Conservation (phyloP, 2,888 invertebrate genomes). For the Plagodis pulveraria region DNA sequence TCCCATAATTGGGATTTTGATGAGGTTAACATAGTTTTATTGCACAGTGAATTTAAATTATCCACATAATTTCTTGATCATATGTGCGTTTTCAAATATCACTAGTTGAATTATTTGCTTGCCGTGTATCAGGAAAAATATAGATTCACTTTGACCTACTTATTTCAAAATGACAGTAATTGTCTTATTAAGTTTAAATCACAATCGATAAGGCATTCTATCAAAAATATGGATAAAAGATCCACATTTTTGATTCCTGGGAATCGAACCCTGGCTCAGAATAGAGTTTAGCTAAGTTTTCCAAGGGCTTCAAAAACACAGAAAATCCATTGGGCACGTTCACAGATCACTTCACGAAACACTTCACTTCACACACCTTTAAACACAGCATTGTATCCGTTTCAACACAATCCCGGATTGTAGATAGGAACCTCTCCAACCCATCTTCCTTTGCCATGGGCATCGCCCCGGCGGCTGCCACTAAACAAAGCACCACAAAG, state of each 20-base stretch:
- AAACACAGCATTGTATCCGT: conserved; percentile 89
- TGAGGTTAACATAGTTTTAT: too few relatives aligned
- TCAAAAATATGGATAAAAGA: background rate
- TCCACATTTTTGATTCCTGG: conserved; percentile 6
- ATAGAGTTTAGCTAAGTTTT: background rate
- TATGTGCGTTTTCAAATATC: too few relatives aligned
- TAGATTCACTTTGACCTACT: conserved; percentile 10
- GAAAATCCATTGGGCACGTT: conserved; percentile 40
- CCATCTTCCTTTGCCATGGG: conserved; percentile 74
- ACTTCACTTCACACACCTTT: conserved; percentile 87
- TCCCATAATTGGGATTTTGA: too few relatives aligned
- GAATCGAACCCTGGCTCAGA: conserved; percentile 29
- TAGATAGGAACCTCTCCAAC: conserved; percentile 69
- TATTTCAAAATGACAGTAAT: background rate
- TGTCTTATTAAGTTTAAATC: too few relatives aligned
- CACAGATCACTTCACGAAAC: conserved; percentile 51
- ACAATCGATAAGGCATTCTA: too few relatives aligned
- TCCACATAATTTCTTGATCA: too few relatives aligned
- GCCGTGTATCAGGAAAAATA: background rate
- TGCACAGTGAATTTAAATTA: too few relatives aligned
- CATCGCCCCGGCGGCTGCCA: conserved; percentile 65
- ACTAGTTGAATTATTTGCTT: too few relatives aligned
- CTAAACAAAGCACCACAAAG: conserved; percentile 63
- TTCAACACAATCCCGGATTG: conserved; percentile 88
- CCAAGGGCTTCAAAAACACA: conserved; percentile 2